These are phyloP conservation scores for Nymphalis io DNA, from an alignment of 1,140 invertebrate genomes.

Conservation along the genomic window DNA sequence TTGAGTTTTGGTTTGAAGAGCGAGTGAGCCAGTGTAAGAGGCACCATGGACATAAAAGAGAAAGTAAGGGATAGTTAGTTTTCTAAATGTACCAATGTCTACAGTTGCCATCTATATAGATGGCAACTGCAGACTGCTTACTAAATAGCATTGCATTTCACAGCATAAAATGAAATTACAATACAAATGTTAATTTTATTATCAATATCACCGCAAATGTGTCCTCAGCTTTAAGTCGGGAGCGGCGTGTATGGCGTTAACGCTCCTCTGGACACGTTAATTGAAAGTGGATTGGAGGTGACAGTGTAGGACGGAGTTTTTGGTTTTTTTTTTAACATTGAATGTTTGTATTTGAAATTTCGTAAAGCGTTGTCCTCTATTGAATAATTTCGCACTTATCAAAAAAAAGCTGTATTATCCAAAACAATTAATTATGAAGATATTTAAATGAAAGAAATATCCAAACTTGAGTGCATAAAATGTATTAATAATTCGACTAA, in stretches of 20 bases:
- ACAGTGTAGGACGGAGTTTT: slow-evolving; percentile 73
- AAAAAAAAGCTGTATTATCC: not conserved
- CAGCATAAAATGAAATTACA: not conserved
- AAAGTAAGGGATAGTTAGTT: too few relatives aligned
- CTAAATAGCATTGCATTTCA: too few relatives aligned
- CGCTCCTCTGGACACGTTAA: slow-evolving; percentile 74
- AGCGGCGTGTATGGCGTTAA: slow-evolving; percentile 60
- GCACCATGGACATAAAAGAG: too few relatives aligned
- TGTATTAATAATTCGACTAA: too few relatives aligned
- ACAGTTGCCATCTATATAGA: too few relatives aligned
- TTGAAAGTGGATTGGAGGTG: slow-evolving; percentile 77
- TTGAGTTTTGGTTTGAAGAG: too few relatives aligned
- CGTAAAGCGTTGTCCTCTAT: slow-evolving; percentile 46
- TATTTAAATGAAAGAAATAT: too few relatives aligned
- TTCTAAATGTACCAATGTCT: too few relatives aligned
- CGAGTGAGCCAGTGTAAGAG: too few relatives aligned
- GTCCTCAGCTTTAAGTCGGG: slow-evolving; percentile 38
- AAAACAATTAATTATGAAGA: too few relatives aligned
- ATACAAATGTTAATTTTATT: not conserved
- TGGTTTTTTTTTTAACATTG: slow-evolving; percentile 61
- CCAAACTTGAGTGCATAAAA: too few relatives aligned
- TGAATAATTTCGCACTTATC: not conserved
- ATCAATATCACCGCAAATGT: slow-evolving; percentile 21
- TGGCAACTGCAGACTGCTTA: too few relatives aligned
- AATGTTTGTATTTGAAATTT: slow-evolving; percentile 52